Evolutionary conservation across 2,113 vertebrate species (phyloP), one percentile per base, ranked within the genome.

Genomic region (Aphelocoma coerulescens): DNA sequence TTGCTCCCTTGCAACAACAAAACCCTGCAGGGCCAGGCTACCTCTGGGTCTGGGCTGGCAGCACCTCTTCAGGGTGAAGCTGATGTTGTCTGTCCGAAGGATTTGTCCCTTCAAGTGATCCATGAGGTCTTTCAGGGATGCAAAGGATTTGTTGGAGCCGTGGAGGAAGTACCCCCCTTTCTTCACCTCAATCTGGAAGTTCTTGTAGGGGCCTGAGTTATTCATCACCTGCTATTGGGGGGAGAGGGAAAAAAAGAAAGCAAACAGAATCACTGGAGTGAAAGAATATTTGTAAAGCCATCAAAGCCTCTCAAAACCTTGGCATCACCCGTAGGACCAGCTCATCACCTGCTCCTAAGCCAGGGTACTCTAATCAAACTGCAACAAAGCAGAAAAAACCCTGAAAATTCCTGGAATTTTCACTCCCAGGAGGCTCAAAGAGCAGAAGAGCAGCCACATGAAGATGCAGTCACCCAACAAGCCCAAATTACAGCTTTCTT

Each of bases 11-110:
- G 33, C 23, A 71, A 43, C 43, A 33, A 27, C 4, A 32, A 85
- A 72, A 11, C 11, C 41, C 23, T 30, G 22, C 59, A 52, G 59
- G 67, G 13, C 74, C 78, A 22, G 7, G 16, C 1, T 92, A 99
- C 99, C 99, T 99, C 99, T 97, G 11, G 99, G 99, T 95, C 99
- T 99, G 49, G 99, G 99, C 43, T 99, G 99, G 96, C 99, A 99
- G 96, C 99, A 99, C 77, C 98, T 98, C 55, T 97, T 98, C 58
- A 99, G 96, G n/a, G 98, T 98, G 41, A 99, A 99, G 88, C 98
- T 98, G 76, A 99, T 98, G 95, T 99, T 98, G 95, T 99, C 99
- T 0, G 99, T 99, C 30, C 98, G 98, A 15, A 99, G 99, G 79
- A 97, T 98, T 95, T 99, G 99, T 26, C 99, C 98, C 91, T 99